A percentile compares a stretch with the other conserved stretches of the same genome.
phyloP scores from a whole-genome alignment of 2,888 invertebrate species.

The Andrena flavipes region DNA sequence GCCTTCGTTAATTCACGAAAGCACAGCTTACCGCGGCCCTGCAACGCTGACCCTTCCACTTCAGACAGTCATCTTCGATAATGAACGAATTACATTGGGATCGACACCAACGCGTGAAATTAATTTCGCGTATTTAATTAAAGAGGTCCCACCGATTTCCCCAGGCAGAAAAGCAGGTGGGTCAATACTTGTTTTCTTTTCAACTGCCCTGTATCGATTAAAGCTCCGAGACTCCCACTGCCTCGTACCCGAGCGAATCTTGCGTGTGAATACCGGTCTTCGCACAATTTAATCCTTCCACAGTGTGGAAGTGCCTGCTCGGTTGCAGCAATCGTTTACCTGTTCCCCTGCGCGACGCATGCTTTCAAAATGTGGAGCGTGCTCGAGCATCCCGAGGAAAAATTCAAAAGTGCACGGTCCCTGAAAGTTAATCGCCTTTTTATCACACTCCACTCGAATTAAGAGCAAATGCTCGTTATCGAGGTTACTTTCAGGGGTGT shows the following conservation, averaged over 20 bases:
- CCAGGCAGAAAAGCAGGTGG: slow-evolving; percentile 21
- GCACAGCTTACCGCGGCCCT: slow-evolving; percentile 20
- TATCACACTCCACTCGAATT: no score
- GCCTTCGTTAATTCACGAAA: slow-evolving; percentile 69
- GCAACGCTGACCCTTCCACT: not conserved
- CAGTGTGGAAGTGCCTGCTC: no score
- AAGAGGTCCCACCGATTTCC: slow-evolving; percentile 5
- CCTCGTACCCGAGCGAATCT: not conserved
- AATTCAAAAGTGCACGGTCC: no score
- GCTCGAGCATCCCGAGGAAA: no score
- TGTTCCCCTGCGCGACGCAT: no score
- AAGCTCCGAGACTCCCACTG: not conserved
- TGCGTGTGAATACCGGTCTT: no score
- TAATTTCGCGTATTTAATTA: slow-evolving; percentile 43
- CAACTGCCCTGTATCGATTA: slow-evolving; percentile 5
- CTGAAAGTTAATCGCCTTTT: no score
- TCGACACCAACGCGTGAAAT: slow-evolving; percentile 24
- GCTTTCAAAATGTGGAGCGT: no score
- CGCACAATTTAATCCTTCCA: no score
- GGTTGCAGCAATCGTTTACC: no score
- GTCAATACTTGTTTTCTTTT: not conserved
- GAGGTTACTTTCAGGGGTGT: not conserved
- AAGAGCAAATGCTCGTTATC: not conserved
- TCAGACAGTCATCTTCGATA: slow-evolving; percentile 46
- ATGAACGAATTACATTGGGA: slow-evolving; percentile 27